Evolutionary conservation across 2,888 invertebrate species (phyloP).

Genomic region (Eurois occulta): DNA sequence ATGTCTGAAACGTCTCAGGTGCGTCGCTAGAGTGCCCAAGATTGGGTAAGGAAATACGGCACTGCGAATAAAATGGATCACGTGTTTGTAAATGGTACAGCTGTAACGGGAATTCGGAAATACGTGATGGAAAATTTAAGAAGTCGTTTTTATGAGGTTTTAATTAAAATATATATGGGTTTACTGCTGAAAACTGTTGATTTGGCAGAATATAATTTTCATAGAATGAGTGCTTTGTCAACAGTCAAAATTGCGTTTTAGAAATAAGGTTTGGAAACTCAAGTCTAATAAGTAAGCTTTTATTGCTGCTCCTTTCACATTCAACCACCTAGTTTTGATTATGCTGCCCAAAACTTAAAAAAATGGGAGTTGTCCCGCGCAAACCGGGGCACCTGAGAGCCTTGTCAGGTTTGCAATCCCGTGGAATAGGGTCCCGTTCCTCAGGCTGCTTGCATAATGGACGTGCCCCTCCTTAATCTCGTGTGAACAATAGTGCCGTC

Average conservation of each 20-base stretch:
- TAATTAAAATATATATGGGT: constrained; percentile 1
- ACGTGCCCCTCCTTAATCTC: constrained; percentile 85
- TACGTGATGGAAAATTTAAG: constrained; percentile 16
- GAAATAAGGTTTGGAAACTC: not conserved
- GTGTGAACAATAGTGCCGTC: constrained; percentile 85
- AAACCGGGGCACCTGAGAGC: constrained; percentile 64
- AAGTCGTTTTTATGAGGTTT: not conserved
- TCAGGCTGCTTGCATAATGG: constrained; percentile 83
- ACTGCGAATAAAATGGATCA: constrained; percentile 36
- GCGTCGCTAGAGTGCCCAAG: constrained; percentile 56
- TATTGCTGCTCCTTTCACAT: not conserved
- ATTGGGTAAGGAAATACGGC: constrained; percentile 46
- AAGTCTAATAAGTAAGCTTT: not conserved
- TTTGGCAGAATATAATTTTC: constrained; percentile 1
- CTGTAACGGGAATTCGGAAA: constrained; percentile 3
- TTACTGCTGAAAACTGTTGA: not conserved
- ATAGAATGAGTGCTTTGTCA: not conserved
- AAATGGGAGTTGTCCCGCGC: constrained; percentile 24
- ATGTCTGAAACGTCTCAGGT: constrained; percentile 75
- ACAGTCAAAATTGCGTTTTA: not conserved
- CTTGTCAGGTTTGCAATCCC: constrained; percentile 80
- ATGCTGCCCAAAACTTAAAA: not conserved
- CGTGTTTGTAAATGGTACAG: constrained; percentile 35
- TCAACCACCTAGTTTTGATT: not conserved
- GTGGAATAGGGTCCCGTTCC: constrained; percentile 81